Percentiles rank a stretch among this genome's conserved stretches.
phyloP scores from a whole-genome alignment of 1,140 invertebrate genomes.

The Heliconius congener region DNA sequence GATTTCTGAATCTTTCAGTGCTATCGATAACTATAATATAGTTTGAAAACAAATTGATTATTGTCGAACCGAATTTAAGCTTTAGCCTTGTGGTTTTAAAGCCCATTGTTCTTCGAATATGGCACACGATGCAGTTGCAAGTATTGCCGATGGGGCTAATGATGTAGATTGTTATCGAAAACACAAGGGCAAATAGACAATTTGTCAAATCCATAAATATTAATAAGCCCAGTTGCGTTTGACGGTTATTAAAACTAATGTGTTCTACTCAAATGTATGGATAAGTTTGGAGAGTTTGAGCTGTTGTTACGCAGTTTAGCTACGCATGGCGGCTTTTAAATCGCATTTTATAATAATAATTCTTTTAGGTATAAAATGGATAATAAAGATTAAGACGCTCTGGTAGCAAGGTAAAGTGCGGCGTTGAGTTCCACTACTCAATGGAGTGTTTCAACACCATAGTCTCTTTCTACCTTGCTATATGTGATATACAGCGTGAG shows the following conservation, averaged over 20 bases:
- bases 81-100: not conserved
- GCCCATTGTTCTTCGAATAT: not conserved
- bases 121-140: constrained; percentile 19
- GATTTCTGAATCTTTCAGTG: constrained; percentile 58
- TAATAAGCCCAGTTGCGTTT: constrained; percentile 59
- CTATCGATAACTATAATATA: constrained; percentile 43
- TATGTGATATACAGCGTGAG: no score
- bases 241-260: constrained; percentile 69
- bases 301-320: not conserved
- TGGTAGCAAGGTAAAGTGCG: no score
- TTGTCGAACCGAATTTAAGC: constrained; percentile 17
- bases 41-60: constrained; percentile 23
- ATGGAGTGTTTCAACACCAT: no score
- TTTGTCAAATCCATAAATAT: constrained; percentile 67
- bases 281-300: not conserved
- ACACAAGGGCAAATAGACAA: constrained; percentile 38
- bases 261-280: constrained; percentile 47
- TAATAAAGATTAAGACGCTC: no score
- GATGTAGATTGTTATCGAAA: constrained; percentile 34
- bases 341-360: not conserved
- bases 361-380: no score
- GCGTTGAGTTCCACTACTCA: no score
- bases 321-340: not conserved
- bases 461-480: no score
- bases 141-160: constrained; percentile 32